Base-by-base conservation (phyloP, 92 coral and sea anemone species). In the Epizoanthus illoricatus region DNA sequence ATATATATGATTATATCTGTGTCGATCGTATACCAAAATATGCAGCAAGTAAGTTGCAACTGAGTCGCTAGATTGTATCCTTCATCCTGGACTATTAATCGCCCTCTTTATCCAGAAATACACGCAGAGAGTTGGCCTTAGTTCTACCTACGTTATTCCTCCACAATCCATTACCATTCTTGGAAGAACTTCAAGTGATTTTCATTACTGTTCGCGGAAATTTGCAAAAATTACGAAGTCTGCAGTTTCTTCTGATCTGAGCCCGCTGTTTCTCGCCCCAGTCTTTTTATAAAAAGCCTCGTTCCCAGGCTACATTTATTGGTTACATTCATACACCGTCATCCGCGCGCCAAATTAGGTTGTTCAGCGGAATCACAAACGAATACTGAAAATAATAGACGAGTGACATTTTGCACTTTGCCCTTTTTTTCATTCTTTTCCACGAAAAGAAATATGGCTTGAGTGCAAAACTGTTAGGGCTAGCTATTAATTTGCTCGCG, bases 331-430 rank as follows among this genome's bases (percentile, higher is more conserved):
- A n/a, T n/a, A n/a, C 36, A 28, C 36, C 36, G 36, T 28, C 36
- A 28, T 28, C 36, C 36, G 36, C 36, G 36, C 36, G 36, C 36
- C 36, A 28, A 28, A 28, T 28, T 28, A 28, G 36, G 49, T 59
- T 12, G 71, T 39, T 60, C 82, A 78, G 82, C 71, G 82, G 82
- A 19, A 13, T 13, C 16, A 4, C 82, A 64, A 78, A 20, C 7
- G 8, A 76, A 58, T 15, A 7, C 49, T 52, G 39, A 52, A 17
- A 28, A 56, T 65, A 13, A 5, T 20, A 69, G 52, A 8, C 4
- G 1, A 33, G 24, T 4, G 7, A 0, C 7, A 43, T 19, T 33
- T 68, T 23, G 72, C 7, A 3, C 45, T 72, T 52, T 33, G 7
- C 60, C 8, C 33, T 71, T 71, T 19, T 33, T 13, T 7, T 47